A percentile compares a stretch with the other conserved stretches of the same genome.
Conservation (phyloP, 2,797 vertebrate genomes). For the Atherinosoma microstoma region DNA sequence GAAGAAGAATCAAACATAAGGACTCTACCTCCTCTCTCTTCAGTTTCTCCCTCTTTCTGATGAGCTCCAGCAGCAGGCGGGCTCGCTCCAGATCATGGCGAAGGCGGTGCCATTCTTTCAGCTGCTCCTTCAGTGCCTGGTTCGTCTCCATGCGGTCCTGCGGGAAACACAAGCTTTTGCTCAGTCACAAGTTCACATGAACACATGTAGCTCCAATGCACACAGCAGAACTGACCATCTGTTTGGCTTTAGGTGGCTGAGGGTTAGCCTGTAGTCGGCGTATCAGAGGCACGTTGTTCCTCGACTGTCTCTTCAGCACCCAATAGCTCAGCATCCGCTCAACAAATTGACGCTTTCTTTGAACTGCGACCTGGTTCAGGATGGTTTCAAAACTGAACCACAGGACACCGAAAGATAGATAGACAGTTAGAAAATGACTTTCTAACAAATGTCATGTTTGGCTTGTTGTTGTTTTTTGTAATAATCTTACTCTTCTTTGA, state of each 20-base stretch:
- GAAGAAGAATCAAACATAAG: neutral
- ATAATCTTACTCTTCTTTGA: neutral
- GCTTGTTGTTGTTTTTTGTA: neutral
- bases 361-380: slow-evolving; percentile 96
- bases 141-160: slow-evolving; percentile 89
- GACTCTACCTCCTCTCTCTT: slow-evolving; percentile 93
- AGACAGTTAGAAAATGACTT: neutral
- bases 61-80: slow-evolving; percentile 93
- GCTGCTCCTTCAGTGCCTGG: slow-evolving; percentile 91
- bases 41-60: slow-evolving; percentile 96
- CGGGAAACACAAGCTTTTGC: neutral
- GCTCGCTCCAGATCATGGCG: slow-evolving; percentile 97
- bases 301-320: slow-evolving; percentile 94
- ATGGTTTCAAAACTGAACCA: slow-evolving; percentile 91
- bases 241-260: slow-evolving; percentile 87
- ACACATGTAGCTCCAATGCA: accelerated
- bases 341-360: slow-evolving; percentile 94
- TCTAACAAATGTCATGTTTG: neutral
- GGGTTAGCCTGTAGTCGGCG: slow-evolving; percentile 93
- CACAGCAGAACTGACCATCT: slow-evolving; percentile 79
- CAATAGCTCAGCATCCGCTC: slow-evolving; percentile 96
- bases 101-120: slow-evolving; percentile 97
- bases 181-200: neutral
- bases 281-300: slow-evolving; percentile 96
- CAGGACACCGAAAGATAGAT: neutral